Conservation (phyloP, 2,113 vertebrate genomes). For the Anoura caudifer region DNA sequence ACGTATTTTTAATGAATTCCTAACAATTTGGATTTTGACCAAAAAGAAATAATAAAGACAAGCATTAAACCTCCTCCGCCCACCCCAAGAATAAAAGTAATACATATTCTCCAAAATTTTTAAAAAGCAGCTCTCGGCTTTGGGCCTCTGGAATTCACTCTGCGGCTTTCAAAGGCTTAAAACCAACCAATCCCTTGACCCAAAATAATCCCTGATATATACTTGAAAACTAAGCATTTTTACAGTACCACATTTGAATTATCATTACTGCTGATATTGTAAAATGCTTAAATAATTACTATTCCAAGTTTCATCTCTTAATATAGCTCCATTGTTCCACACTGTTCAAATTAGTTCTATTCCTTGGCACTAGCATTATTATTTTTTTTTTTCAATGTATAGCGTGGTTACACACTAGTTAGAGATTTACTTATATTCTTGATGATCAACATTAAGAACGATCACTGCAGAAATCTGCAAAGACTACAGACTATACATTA, state of each 20-base stretch:
- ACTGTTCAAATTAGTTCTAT: not conserved
- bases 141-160: conserved; percentile 16
- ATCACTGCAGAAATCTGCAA: not conserved
- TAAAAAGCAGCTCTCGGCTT: not conserved
- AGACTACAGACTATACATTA: not conserved
- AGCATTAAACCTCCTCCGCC: not conserved
- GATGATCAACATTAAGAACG: not conserved
- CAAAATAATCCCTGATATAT: not conserved
- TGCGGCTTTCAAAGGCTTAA: conserved; percentile 12
- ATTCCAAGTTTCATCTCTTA: not conserved
- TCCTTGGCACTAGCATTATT: not conserved
- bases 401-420: not conserved
- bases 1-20: conserved; percentile 1
- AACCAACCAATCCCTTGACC: not conserved
- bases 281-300: not conserved
- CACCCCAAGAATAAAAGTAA: conserved; percentile 31
- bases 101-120: not conserved
- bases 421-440: conserved; percentile 5
- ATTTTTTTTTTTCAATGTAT: not conserved
- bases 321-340: not conserved
- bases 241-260: not conserved
- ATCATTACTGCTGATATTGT: not conserved
- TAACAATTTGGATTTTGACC: conserved; percentile 27
- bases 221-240: not conserved
- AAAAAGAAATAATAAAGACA: not conserved